Percentiles rank a stretch among this genome's conserved stretches.
phyloP scores from a whole-genome alignment of 2,113 vertebrate genomes.

The Parotia lawesii region DNA sequence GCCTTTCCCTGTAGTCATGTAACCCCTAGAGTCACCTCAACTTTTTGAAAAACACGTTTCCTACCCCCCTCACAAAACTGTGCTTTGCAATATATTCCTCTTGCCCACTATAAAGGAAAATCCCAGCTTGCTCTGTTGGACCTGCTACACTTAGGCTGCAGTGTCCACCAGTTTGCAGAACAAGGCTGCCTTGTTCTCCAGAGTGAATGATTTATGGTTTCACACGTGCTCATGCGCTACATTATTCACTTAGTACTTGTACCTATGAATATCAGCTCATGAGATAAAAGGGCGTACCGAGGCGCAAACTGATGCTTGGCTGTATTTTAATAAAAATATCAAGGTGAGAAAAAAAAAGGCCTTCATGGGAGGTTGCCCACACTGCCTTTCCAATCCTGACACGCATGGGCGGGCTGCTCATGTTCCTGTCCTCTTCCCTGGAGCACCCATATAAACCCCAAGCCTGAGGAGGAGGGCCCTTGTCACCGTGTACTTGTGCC shows the following conservation, averaged over 20 bases:
- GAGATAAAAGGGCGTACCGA: background rate
- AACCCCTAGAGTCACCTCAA: background rate
- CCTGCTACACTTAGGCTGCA: constrained; percentile 33
- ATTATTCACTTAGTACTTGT: constrained; percentile 40
- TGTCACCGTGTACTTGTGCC: rapidly evolving
- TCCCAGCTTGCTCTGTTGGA: background rate
- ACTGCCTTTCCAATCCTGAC: background rate
- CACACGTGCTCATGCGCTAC: constrained; percentile 24
- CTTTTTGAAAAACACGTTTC: background rate
- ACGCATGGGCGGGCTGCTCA: rapidly evolving
- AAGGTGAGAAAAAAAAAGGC: background rate
- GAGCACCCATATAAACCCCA: background rate
- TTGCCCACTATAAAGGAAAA: background rate
- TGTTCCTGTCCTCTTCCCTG: background rate
- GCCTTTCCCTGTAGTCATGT: background rate
- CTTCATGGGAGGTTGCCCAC: background rate
- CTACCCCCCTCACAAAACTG: background rate
- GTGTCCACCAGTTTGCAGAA: constrained; percentile 42
- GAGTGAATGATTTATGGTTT: constrained; percentile 50
- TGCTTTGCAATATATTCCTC: constrained; percentile 9
- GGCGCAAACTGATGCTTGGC: background rate
- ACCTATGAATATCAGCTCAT: constrained; percentile 38
- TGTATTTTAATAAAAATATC: background rate
- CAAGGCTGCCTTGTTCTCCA: constrained; percentile 51
- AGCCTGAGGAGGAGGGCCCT: background rate